phyloP scores from a whole-genome alignment of 1,140 invertebrate species.

The Homarus americanus region DNA sequence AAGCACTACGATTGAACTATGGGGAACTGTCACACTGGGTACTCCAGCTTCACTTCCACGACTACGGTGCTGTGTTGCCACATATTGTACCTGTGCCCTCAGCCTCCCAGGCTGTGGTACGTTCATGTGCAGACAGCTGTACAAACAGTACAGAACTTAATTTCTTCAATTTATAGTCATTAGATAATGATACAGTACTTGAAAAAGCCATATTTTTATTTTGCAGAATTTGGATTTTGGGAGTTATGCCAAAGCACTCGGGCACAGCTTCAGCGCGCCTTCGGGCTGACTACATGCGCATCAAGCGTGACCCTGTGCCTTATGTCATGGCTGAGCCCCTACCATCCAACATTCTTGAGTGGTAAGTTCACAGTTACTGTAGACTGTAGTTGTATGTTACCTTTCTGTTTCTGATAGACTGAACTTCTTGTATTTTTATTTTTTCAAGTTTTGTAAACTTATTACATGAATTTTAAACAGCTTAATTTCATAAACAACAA shows the following conservation, averaged over 20 bases:
- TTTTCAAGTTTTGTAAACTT: too few species aligned
- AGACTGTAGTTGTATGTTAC: too few species aligned
- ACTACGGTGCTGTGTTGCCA: not conserved
- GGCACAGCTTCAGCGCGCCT: slow-evolving; percentile 89
- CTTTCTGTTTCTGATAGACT: too few species aligned
- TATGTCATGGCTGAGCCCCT: slow-evolving; percentile 96
- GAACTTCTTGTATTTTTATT: too few species aligned
- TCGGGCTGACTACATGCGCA: slow-evolving; percentile 95
- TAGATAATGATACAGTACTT: not conserved
- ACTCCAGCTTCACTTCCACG: not conserved
- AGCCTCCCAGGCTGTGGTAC: too few species aligned
- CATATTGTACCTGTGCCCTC: not conserved
- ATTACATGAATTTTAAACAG: too few species aligned
- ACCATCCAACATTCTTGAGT: slow-evolving; percentile 96
- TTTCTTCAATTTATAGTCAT: not conserved
- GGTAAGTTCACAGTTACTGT: slow-evolving; percentile 83
- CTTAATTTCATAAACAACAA: too few species aligned
- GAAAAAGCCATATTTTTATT: not conserved
- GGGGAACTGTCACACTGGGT: too few species aligned
- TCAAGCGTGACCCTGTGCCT: slow-evolving; percentile 97
- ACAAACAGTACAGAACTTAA: too few species aligned
- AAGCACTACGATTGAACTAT: too few species aligned
- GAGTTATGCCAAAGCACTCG: slow-evolving; percentile 62
- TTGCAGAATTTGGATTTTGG: not conserved
- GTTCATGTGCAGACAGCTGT: too few species aligned